Percentiles rank a stretch among this genome's conserved stretches.
Conservation (phyloP, 2,113 vertebrate species). For the Egretta garzetta region DNA sequence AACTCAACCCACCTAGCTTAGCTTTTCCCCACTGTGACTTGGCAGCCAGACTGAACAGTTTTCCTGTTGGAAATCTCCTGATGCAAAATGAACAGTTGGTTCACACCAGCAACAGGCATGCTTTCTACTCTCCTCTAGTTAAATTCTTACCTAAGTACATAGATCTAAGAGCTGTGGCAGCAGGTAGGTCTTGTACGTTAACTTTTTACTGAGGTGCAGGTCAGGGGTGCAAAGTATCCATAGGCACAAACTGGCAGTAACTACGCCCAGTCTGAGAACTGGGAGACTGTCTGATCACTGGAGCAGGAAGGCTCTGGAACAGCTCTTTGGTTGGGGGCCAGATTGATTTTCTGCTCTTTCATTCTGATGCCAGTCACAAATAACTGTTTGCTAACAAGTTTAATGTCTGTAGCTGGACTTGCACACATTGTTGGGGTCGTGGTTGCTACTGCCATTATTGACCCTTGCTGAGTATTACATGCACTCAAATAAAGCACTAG, state of each 20-base stretch:
- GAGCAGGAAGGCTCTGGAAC: neutral
- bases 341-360: neutral
- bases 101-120: neutral
- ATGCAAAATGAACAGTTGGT: neutral
- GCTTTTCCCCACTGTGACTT: neutral
- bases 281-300: neutral
- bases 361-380: neutral
- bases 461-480: neutral
- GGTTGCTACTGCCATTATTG: neutral
- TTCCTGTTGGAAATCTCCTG: neutral
- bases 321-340: neutral
- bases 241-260: neutral
- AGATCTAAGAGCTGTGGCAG: neutral
- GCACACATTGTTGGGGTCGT: accelerated
- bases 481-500: neutral
- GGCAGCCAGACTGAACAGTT: neutral
- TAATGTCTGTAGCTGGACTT: neutral
- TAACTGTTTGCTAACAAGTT: neutral
- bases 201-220: neutral
- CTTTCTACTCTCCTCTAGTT: neutral
- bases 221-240: neutral
- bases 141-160: neutral
- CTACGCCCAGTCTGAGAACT: neutral
- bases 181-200: neutral
- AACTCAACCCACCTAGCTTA: neutral